Evolutionary conservation across 2,888 invertebrate genomes (phyloP).

Genomic region (Microctonus aethiopoides): DNA sequence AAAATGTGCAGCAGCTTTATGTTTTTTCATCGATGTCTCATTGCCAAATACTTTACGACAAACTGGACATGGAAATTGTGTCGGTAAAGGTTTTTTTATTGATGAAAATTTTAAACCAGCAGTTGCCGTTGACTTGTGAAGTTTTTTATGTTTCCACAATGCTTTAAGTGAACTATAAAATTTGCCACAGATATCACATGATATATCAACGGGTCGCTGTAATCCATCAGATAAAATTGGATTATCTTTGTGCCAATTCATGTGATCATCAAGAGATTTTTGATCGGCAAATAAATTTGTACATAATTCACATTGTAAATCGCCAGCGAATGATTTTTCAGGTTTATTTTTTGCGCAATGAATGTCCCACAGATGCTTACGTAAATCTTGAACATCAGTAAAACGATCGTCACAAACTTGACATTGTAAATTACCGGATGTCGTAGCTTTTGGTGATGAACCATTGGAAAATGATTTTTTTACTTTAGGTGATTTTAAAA

Average conservation of each 20-base stretch:
- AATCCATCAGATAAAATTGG: conserved; percentile 51
- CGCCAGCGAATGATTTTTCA: conserved; percentile 53
- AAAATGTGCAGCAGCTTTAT: conserved; percentile 56
- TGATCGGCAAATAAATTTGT: conserved; percentile 68
- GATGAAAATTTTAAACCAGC: conserved; percentile 43
- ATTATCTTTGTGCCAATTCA: conserved; percentile 68
- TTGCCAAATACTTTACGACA: conserved; percentile 67
- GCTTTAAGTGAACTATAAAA: conserved; percentile 72
- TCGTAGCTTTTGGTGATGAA: conserved; percentile 34
- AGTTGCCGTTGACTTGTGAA: conserved; percentile 57
- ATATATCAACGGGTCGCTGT: conserved; percentile 57
- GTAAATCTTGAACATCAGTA: conserved; percentile 70
- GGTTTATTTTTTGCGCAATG: conserved; percentile 69
- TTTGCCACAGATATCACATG: conserved; percentile 76
- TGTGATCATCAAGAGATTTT: conserved; percentile 66
- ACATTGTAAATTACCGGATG: conserved; percentile 67
- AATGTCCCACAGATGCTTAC: conserved; percentile 72
- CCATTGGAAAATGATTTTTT: conserved; percentile 57
- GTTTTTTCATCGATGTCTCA: conserved; percentile 63
- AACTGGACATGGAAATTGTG: conserved; percentile 61
- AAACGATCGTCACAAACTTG: conserved; percentile 73
- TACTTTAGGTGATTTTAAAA: conserved; percentile 54
- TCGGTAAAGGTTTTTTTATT: conserved; percentile 22
- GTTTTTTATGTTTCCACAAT: conserved; percentile 72
- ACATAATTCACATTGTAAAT: conserved; percentile 67